A percentile compares a stretch with the other conserved stretches of the same genome.
Evolutionary conservation across 2,113 vertebrate genomes (phyloP).

Genomic region (Xiphias gladius): DNA sequence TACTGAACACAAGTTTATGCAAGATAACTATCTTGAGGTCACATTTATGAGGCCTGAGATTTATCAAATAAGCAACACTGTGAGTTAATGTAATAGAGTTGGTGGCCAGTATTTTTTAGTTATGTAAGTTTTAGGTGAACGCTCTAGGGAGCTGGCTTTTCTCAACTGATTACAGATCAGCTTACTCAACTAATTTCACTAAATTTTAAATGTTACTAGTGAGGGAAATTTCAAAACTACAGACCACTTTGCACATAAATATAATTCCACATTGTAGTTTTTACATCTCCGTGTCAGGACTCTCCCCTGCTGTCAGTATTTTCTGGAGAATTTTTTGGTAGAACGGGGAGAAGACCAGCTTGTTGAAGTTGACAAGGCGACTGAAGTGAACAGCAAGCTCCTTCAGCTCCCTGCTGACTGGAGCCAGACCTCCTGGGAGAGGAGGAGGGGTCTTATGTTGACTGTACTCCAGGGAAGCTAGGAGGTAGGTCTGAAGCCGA

Average conservation of each 20-base stretch:
- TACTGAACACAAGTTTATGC: constrained; percentile 17
- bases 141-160: not conserved
- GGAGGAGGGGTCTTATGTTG: constrained; percentile 85
- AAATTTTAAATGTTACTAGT: constrained; percentile 33
- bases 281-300: constrained; percentile 55
- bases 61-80: constrained; percentile 46
- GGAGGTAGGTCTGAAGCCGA: constrained; percentile 90
- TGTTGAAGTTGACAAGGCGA: constrained; percentile 96
- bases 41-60: constrained; percentile 27
- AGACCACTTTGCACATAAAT: not conserved
- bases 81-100: constrained; percentile 21
- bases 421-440: constrained; percentile 90
- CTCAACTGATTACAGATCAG: constrained; percentile 3
- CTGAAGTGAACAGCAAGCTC: constrained; percentile 89
- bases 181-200: constrained; percentile 13
- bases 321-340: constrained; percentile 91
- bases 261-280: not conserved
- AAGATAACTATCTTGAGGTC: not conserved
- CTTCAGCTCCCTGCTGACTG: constrained; percentile 91
- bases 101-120: constrained; percentile 13
- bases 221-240: not conserved
- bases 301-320: constrained; percentile 77
- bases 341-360: constrained; percentile 96
- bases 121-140: constrained; percentile 27
- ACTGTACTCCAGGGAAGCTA: constrained; percentile 87